phyloP scores from a whole-genome alignment of 2,113 vertebrate species.

The Myotis brandtii region DNA sequence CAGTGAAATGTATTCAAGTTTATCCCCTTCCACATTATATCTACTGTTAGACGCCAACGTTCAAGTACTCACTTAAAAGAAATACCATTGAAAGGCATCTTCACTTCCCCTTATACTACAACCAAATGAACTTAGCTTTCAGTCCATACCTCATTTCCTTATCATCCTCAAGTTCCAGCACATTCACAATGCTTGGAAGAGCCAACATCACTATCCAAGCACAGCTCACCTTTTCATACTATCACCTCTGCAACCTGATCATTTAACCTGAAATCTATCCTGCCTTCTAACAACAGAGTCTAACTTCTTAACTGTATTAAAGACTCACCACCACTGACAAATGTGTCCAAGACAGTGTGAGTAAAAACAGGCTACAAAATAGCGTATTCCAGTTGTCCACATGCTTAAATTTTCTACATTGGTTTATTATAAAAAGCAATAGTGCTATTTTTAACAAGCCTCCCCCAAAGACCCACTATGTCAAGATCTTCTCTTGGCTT shows the following conservation, averaged over 20 bases:
- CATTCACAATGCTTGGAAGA: background rate
- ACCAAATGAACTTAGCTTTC: background rate
- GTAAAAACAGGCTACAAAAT: slow-evolving; percentile 33
- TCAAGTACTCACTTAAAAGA: slow-evolving; percentile 30
- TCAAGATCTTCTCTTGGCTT: slow-evolving; percentile 11
- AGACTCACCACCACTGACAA: background rate
- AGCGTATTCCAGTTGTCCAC: background rate
- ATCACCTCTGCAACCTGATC: background rate
- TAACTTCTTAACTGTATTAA: background rate
- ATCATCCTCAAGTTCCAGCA: background rate
- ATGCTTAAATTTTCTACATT: background rate
- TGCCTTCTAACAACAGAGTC: background rate
- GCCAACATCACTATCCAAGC: background rate
- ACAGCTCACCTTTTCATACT: background rate
- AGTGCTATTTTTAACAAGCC: background rate
- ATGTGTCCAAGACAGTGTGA: background rate
- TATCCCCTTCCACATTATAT: slow-evolving; percentile 31
- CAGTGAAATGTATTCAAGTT: slow-evolving; percentile 41
- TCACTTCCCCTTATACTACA: background rate
- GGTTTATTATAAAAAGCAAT: slow-evolving; percentile 44
- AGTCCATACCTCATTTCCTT: background rate
- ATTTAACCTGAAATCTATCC: background rate
- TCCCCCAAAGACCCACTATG: background rate
- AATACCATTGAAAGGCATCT: slow-evolving; percentile 6
- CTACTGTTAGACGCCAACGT: slow-evolving; percentile 17